A percentile compares a stretch with the other conserved stretches of the same genome.
Conservation (phyloP, 2,888 invertebrate species). For the Priocnemis perturbator region DNA sequence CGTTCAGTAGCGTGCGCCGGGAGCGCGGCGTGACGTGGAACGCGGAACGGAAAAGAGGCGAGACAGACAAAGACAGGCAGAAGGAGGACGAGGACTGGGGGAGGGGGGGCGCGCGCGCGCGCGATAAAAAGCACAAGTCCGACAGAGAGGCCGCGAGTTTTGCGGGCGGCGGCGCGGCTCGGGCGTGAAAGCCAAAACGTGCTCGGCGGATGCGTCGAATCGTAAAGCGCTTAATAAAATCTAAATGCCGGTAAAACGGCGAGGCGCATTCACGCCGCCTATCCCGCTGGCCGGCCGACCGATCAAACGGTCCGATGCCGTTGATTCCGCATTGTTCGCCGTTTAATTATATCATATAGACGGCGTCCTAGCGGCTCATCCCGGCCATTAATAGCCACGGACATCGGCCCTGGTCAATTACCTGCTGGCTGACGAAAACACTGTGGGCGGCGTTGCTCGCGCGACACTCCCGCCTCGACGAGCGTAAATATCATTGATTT, state of each 20-base stretch:
- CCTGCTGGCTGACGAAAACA: conserved; percentile 26
- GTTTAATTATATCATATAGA: conserved; percentile 59
- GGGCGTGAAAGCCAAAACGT: conserved; percentile 28
- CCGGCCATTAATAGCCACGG: conserved; percentile 47
- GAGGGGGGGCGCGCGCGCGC: no score
- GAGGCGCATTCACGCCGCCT: no score
- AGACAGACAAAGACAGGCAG: no score
- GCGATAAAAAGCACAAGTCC: neutral
- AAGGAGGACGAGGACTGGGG: neutral
- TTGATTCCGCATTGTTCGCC: conserved; percentile 62
- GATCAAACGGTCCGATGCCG: conserved; percentile 44
- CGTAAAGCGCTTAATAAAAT: conserved; percentile 66
- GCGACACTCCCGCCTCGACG: conserved; percentile 18
- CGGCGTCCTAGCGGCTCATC: conserved; percentile 33
- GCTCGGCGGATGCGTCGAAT: conserved; percentile 40
- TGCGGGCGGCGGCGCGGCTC: neutral
- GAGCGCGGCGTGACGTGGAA: no score
- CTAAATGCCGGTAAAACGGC: conserved; percentile 48
- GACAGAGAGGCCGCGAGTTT: neutral
- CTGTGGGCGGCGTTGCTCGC: conserved; percentile 33
- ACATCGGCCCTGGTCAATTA: conserved; percentile 51
- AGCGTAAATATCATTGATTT: conserved; percentile 16
- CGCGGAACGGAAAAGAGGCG: no score
- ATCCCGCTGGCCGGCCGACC: neutral
- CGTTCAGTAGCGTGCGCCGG: no score